A percentile compares a stretch with the other conserved stretches of the same genome.
phyloP scores from a whole-genome alignment of 2,888 invertebrate species.

The Amphimallon solstitiale region DNA sequence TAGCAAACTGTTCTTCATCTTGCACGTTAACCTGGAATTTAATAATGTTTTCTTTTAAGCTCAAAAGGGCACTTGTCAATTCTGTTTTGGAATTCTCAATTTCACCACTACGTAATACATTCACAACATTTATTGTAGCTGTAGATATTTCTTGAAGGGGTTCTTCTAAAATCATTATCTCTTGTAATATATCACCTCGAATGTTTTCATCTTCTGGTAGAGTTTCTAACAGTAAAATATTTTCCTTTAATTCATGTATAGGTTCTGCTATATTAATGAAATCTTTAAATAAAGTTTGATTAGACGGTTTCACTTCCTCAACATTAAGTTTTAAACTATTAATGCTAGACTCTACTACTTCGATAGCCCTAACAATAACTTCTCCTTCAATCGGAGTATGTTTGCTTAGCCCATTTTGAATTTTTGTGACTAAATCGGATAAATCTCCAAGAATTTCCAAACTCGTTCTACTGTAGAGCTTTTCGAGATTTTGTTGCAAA shows the following conservation, averaged over 20 bases:
- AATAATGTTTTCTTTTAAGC: background rate
- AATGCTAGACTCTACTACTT: conserved; percentile 7
- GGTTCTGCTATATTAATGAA: conserved; percentile 1
- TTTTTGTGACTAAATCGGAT: background rate
- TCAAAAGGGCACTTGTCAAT: background rate
- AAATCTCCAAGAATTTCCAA: background rate
- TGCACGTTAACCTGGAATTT: background rate
- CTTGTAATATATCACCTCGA: background rate
- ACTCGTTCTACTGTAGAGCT: background rate
- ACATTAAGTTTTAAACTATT: conserved; percentile 4
- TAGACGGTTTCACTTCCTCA: conserved; percentile 9
- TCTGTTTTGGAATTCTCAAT: background rate
- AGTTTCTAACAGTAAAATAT: background rate
- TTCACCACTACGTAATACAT: conserved; percentile 4
- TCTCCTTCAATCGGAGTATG: background rate
- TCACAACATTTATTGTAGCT: conserved; percentile 7
- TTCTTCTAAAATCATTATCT: conserved; percentile 19
- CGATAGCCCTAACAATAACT: background rate
- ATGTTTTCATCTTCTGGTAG: background rate
- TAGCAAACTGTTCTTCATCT: background rate
- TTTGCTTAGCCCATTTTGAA: background rate
- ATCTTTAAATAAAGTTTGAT: background rate
- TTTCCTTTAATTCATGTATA: conserved; percentile 19
- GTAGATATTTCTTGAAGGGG: conserved; percentile 26
- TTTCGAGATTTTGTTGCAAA: background rate